Evolutionary conservation across 30 jellyfish, hydroid and myxozoan species (phyloP), one percentile per base, ranked within the genome.

Genomic region (Aurelia sp.): DNA sequence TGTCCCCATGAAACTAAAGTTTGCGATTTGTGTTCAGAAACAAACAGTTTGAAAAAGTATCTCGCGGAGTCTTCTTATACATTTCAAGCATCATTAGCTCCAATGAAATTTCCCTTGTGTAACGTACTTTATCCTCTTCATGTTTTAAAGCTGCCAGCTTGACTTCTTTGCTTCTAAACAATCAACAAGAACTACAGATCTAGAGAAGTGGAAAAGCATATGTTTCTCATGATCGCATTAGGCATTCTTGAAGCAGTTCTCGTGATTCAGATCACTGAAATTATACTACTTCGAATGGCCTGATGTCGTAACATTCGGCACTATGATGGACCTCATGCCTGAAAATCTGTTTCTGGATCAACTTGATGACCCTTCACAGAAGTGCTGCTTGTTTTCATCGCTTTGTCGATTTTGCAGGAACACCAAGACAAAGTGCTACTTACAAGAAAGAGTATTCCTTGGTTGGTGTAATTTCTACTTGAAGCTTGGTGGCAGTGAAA

Each of bases 391-490:
- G 18, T 84, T 71, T 62, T 63, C 93, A 37, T 66, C 93, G 82
- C 81, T 84, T 72, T 71, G 93, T 64, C 81, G 93, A 55, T 71
- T 84, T 59, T 84, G 87, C 71, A 73, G 59, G 82, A 71, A 63
- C 52, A 37, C 87, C 13, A 84, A 47, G 50, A 50, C 77, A 16
- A 84, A 84, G 70, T 71, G 86, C 82, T 84, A 84, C 78, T 87
- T 91, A 31, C 96, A 91, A 79, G 98, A 91, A 59, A 57, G 76
- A 66, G 79, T 89, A n/a, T 86, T 91, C 71, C 84, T 85, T 51
- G 90, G 85, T n/a, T 91, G 98, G 98, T 91, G 98, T 57, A 91
- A 91, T 74, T 71, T 91, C 74, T 85, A 76, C 73, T 57, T 91
- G 88, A 86, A 82, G 19, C 44, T 88, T 1, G 87, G 55, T 55